These are phyloP conservation scores for Gobio occitaniae DNA, from an alignment of 2,797 vertebrate species.

Conservation along the genomic window DNA sequence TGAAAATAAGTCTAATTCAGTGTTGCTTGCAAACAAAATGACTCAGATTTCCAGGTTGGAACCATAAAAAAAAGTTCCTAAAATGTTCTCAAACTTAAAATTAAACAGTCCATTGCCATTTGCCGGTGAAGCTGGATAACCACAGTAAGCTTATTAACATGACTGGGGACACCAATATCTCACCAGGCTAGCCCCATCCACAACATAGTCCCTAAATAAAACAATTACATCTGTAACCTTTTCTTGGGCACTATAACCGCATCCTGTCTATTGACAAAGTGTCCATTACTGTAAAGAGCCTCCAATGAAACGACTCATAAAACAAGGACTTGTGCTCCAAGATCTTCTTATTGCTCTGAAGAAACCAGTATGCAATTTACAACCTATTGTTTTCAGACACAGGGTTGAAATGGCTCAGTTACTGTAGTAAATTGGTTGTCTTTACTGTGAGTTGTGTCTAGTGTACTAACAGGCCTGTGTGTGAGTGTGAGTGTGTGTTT, in stretches of 20 bases:
- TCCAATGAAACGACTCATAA: background rate
- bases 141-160: background rate
- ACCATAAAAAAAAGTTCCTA: background rate
- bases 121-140: background rate
- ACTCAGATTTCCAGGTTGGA: background rate
- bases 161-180: background rate
- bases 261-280: slow-evolving; percentile 12
- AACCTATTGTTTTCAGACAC: slow-evolving; percentile 7
- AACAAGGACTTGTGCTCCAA: slow-evolving; percentile 1
- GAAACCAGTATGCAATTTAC: slow-evolving; percentile 5
- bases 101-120: background rate
- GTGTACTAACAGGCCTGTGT: background rate
- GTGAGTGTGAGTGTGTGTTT: background rate
- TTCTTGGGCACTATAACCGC: background rate
- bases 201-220: background rate
- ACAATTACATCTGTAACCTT: slow-evolving; percentile 5
- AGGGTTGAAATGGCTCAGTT: background rate
- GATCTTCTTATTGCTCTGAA: background rate
- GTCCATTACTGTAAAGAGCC: background rate
- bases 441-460: background rate
- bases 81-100: background rate
- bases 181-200: background rate
- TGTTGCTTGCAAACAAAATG: too few species aligned
- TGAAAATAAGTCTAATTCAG: too few species aligned
- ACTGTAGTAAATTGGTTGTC: background rate